These are phyloP conservation scores for Exephanes ischioxanthus DNA, from an alignment of 2,888 invertebrate genomes.

Conservation along the genomic window DNA sequence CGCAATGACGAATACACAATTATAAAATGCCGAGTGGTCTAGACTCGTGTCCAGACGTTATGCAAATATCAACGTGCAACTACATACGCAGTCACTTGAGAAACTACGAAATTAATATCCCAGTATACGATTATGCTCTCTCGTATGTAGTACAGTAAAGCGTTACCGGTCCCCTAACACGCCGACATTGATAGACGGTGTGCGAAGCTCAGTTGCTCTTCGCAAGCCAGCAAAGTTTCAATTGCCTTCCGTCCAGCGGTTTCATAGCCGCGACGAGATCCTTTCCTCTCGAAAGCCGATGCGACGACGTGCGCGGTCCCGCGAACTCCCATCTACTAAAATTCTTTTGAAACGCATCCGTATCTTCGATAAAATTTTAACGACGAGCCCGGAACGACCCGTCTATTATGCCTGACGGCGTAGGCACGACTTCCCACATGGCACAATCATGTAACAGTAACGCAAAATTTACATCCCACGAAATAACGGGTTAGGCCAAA, in stretches of 20 bases:
- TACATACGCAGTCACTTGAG: constrained; percentile 18
- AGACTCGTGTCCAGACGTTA: constrained; percentile 1
- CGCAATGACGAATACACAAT: not conserved
- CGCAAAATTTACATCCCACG: not conserved
- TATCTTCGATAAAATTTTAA: not conserved
- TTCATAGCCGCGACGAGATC: constrained; percentile 14
- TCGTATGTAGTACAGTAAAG: constrained; percentile 11
- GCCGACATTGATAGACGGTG: constrained; percentile 16
- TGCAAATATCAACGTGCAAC: constrained; percentile 22
- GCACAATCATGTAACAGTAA: not conserved
- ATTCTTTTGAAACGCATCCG: not conserved
- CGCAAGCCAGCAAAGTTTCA: constrained; percentile 54
- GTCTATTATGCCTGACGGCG: not conserved
- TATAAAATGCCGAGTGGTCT: not conserved
- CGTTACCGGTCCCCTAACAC: not conserved
- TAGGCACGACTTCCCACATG: not conserved
- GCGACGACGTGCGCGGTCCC: not conserved
- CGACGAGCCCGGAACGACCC: not conserved
- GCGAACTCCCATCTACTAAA: not conserved
- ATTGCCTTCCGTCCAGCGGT: constrained; percentile 44
- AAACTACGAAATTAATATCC: constrained; percentile 60
- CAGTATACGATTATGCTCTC: constrained; percentile 44
- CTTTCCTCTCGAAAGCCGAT: not conserved
- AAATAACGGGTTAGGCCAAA: too few species aligned
- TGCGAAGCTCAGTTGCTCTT: constrained; percentile 15